Evolutionary conservation across 2,797 vertebrate genomes (phyloP), one percentile per base, ranked within the genome.

Genomic region (Hyperoplus lanceolatus): DNA sequence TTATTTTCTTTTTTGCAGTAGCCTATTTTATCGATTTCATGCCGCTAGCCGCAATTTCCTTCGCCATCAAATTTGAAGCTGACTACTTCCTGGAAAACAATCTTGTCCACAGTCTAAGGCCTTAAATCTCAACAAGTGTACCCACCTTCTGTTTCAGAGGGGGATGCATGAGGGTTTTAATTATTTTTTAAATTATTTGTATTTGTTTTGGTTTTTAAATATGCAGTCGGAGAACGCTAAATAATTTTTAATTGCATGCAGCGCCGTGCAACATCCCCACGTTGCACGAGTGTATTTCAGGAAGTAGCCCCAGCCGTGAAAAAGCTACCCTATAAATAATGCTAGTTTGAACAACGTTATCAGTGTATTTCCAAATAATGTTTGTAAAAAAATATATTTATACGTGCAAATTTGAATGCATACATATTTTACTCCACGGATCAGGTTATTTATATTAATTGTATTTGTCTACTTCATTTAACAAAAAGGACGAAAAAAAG

Each of bases 81-180:
- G 92, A 65, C 92, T 94, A 93, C 79, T 56, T 61, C 75, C 92
- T 93, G 92, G 87, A 88, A 82, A 82, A 88, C 83, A 87, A 82
- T 55, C 54, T 55, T 57, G 10, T 83, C 42, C 43, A 42, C 3
- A 69, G 18, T 61, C 48, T 54, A 16, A 55, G 58, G 69, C 55
- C 49, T 2, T 14, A 29, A n/a, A 39, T 54, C 4, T 62, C 12
- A 63, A 2, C 14, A 43, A 13, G 53, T 48, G 1, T 5, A 3
- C 0, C 11, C 5, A 10, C 4, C 0, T 9, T n/a, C 6, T 4
- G 36, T 14, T 9, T 0, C 2, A 10, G 0, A n/a, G 18, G 8
- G 15, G 4, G 18, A 12, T 54, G 55, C 39, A 16, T 13, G 1
- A 0, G 2, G 4, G 13, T 8, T 29, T 1, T 14, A 1, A 0